These are phyloP conservation scores for Drosophila nigromelanica DNA, from an alignment of 1,140 invertebrate species.

Conservation along the genomic window DNA sequence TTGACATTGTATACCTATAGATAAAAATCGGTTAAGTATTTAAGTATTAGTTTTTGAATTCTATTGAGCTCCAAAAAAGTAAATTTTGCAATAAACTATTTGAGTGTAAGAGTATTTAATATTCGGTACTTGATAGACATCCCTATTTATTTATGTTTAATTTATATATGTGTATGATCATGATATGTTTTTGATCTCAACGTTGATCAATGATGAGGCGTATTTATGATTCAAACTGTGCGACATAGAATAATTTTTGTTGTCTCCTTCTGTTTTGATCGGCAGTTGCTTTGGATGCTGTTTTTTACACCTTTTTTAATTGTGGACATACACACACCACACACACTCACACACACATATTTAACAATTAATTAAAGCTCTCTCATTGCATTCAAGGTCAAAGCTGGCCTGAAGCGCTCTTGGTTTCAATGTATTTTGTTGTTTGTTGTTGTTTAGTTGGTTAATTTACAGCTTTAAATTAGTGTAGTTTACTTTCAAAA, in stretches of 20 bases:
- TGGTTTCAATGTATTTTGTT: constrained; percentile 18
- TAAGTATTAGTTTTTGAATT: too few species aligned
- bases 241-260: constrained; percentile 36
- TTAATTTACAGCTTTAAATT: constrained; percentile 82
- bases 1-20: too few species aligned
- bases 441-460: constrained; percentile 68
- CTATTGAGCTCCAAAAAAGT: too few species aligned
- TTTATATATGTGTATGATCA: neutral
- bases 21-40: too few species aligned
- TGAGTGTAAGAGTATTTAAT: neutral
- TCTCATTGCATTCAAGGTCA: constrained; percentile 81
- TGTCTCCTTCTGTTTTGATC: constrained; percentile 6
- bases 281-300: constrained; percentile 14
- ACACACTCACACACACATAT: constrained; percentile 18
- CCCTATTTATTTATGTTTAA: too few species aligned
- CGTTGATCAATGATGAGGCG: constrained; percentile 44
- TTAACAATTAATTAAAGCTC: constrained; percentile 75
- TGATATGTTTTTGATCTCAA: constrained; percentile 4
- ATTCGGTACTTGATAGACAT: neutral
- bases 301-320: constrained; percentile 70
- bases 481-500: constrained; percentile 81
- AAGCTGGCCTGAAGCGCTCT: constrained; percentile 52
- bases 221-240: constrained; percentile 40
- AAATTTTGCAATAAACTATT: too few species aligned
- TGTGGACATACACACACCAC: constrained; percentile 30